A percentile compares a stretch with the other conserved stretches of the same genome.
These are phyloP conservation scores for Cervus canadensis DNA, from an alignment of 2,113 vertebrate species.

Conservation along the genomic window DNA sequence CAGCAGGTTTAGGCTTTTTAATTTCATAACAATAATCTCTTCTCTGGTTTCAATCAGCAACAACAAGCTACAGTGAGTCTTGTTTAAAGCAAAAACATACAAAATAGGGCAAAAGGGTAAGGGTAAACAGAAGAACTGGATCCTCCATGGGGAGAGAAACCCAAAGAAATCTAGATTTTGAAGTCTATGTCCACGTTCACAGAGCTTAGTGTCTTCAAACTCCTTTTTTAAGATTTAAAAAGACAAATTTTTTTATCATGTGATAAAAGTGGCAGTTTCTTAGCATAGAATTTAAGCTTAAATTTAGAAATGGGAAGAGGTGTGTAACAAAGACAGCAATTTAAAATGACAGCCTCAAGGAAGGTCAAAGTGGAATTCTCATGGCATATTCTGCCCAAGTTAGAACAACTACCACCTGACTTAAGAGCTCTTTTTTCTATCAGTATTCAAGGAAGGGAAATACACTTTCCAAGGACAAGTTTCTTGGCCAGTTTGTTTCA, in stretches of 20 bases:
- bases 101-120: not conserved
- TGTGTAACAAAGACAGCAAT: not conserved
- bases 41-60: not conserved
- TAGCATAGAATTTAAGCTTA: not conserved
- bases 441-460: not conserved
- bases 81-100: not conserved
- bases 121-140: not conserved
- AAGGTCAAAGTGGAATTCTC: not conserved
- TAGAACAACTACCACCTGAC: not conserved
- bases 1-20: not conserved
- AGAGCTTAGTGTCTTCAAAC: not conserved
- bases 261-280: constrained; percentile 12
- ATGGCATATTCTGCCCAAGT: not conserved
- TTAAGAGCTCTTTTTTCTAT: not conserved
- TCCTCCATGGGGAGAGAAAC: not conserved
- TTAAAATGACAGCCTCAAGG: not conserved
- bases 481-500: not conserved
- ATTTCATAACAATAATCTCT: not conserved
- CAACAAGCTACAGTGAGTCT: not conserved
- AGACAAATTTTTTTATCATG: not conserved
- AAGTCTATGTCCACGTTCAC: not conserved
- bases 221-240: constrained; percentile 23
- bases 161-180: not conserved
- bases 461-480: not conserved
- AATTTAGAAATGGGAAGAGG: constrained; percentile 34